Percentiles rank a stretch among this genome's conserved stretches.
Evolutionary conservation across 2,797 vertebrate genomes (phyloP).

Genomic region (Premnoplex brunnescens): DNA sequence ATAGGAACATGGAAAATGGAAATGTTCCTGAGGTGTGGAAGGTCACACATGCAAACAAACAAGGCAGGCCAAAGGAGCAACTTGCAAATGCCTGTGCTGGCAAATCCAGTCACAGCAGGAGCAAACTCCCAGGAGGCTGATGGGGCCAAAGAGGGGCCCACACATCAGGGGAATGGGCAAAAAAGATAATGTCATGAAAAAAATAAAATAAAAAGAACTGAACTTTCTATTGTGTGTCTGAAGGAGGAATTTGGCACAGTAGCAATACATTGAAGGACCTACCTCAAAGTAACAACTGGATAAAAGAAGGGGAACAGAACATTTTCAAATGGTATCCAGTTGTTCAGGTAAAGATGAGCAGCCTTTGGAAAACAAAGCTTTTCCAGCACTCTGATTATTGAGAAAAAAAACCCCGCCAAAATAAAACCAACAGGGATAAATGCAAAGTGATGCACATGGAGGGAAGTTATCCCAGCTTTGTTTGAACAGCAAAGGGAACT

Average conservation of each 20-base stretch:
- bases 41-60: slow-evolving; percentile 13
- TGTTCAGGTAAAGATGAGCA: not conserved
- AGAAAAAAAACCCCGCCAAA: not conserved
- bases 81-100: not conserved
- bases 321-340: not conserved
- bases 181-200: not conserved
- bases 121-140: not conserved
- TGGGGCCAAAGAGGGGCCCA: not conserved
- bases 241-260: not conserved
- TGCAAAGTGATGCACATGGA: not conserved
- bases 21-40: slow-evolving; percentile 16
- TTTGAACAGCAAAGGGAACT: not conserved
- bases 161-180: not conserved
- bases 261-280: not conserved
- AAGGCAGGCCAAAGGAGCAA: slow-evolving; percentile 13
- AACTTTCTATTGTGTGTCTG: not conserved
- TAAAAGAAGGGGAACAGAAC: not conserved
- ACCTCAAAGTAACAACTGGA: not conserved
- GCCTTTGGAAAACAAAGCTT: not conserved
- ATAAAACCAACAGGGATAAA: not conserved
- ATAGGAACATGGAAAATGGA: not conserved
- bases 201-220: not conserved
- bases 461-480: not conserved
- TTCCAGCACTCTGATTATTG: not conserved
- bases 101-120: not conserved